Percentiles rank a stretch among this genome's conserved stretches.
Evolutionary conservation across 2,113 vertebrate genomes (phyloP).

Genomic region (Eolophus roseicapilla): DNA sequence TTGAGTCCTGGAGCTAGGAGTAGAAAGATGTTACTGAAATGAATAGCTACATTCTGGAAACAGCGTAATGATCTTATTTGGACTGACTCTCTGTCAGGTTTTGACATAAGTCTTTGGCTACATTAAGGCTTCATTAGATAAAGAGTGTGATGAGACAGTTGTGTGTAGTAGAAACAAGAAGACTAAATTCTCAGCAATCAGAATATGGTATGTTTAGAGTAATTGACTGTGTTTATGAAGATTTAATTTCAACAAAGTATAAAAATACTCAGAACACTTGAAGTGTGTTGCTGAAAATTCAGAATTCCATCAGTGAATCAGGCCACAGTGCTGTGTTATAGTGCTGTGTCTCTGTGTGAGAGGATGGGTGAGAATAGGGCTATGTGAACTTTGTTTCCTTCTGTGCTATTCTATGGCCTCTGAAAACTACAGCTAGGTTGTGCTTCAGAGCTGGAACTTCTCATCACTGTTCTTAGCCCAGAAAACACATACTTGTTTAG

Average conservation of each 20-base stretch:
- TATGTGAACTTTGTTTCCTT: not conserved
- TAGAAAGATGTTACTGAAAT: not conserved
- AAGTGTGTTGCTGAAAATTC: not conserved
- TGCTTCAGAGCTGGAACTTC: not conserved
- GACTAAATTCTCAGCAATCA: not conserved
- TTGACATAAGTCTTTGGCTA: not conserved
- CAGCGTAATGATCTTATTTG: not conserved
- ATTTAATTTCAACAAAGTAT: not conserved
- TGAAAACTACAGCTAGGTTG: not conserved
- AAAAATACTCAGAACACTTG: not conserved
- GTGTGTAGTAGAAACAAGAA: not conserved
- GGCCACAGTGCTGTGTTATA: not conserved
- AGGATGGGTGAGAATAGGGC: not conserved
- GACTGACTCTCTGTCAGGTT: not conserved
- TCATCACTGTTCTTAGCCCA: not conserved
- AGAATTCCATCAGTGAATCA: not conserved
- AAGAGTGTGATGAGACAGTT: not conserved
- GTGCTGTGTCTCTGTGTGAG: rapidly evolving
- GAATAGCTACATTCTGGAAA: not conserved
- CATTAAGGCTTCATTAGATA: not conserved
- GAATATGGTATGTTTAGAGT: not conserved
- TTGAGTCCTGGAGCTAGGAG: not conserved
- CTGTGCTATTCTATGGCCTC: not conserved
- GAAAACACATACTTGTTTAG: not conserved
- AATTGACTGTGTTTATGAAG: not conserved